phyloP scores from a whole-genome alignment of 2,888 invertebrate species.

The Selenia dentaria region DNA sequence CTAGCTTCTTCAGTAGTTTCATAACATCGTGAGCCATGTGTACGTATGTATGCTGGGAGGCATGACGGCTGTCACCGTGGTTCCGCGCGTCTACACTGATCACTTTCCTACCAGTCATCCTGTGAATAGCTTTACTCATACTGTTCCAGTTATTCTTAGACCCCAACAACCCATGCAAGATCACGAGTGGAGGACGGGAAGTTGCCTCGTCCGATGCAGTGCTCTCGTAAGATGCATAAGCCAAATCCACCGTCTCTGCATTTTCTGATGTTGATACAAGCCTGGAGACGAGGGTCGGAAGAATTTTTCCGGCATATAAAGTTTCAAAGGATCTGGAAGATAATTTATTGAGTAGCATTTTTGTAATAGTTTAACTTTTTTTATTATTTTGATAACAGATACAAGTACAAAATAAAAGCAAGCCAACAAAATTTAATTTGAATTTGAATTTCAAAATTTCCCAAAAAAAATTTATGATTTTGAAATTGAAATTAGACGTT shows the following conservation, averaged over 20 bases:
- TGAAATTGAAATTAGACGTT: no score
- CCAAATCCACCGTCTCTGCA: constrained; percentile 85
- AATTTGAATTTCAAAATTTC: no score
- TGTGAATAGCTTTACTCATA: constrained; percentile 90
- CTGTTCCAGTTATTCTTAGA: constrained; percentile 97
- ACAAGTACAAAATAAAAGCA: no score
- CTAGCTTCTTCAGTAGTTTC: constrained; percentile 86
- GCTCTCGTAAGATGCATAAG: constrained; percentile 88
- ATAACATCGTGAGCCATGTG: constrained; percentile 87
- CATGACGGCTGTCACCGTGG: constrained; percentile 97
- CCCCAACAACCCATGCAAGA: constrained; percentile 96
- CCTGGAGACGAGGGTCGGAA: constrained; percentile 40
- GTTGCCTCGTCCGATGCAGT: constrained; percentile 52
- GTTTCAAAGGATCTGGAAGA: constrained; percentile 41
- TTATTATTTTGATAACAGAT: no score
- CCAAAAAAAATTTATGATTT: no score
- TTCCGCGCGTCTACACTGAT: constrained; percentile 96
- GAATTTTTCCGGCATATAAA: constrained; percentile 38
- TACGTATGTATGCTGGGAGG: constrained; percentile 89
- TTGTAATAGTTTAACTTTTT: constrained; percentile 23
- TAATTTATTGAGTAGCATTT: constrained; percentile 57
- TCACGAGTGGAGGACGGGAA: constrained; percentile 87
- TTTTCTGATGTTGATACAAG: constrained; percentile 51
- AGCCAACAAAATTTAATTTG: no score
- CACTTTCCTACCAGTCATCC: constrained; percentile 88